Evolutionary conservation across 2,888 invertebrate species (phyloP), one percentile per base, ranked within the genome.

Genomic region (Rhagophthalmus giganteus): DNA sequence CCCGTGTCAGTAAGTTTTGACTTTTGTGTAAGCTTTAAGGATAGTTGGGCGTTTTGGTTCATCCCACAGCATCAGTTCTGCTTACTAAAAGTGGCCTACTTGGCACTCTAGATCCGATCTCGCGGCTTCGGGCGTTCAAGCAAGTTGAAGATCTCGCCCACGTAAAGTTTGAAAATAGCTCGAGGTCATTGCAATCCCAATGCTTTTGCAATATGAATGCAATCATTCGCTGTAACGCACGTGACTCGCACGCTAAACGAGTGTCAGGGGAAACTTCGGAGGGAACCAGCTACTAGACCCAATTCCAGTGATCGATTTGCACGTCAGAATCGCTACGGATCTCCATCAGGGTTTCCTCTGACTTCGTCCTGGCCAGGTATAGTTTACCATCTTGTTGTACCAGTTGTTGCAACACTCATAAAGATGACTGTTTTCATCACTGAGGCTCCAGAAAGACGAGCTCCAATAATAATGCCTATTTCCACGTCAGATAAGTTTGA

Each of bases 21-120:
- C n/a, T n/a, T n/a, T n/a, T n/a, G n/a, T n/a, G n/a, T n/a, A n/a
- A n/a, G n/a, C n/a, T n/a, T n/a, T n/a, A n/a, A n/a, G n/a, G n/a
- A n/a, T n/a, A n/a, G n/a, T n/a, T n/a, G n/a, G n/a, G n/a, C n/a
- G n/a, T n/a, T 84, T 84, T 79, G 82, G 82, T 86, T 85, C 84
- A 86, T 84, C 83, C 84, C 83, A 80, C 84, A 86, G 80, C 84
- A 81, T 85, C 84, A 86, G 85, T 86, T 85, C 84, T 85, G 84
- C 84, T 85, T 84, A 83, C 84, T 82, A 84, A 83, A 84, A 83
- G 73, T 82, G 83, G 82, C 83, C 82, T 83, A 83, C 83, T 84
- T 77, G 81, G 79, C 79, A 79, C 79, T 78, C 76, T 76, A 16
- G 6, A 34, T 78, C 76, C 73, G 71, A 64, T 41, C 54, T 45